Evolutionary conservation across 2,113 vertebrate genomes (phyloP).

Genomic region (Gnathonemus longibarbis): DNA sequence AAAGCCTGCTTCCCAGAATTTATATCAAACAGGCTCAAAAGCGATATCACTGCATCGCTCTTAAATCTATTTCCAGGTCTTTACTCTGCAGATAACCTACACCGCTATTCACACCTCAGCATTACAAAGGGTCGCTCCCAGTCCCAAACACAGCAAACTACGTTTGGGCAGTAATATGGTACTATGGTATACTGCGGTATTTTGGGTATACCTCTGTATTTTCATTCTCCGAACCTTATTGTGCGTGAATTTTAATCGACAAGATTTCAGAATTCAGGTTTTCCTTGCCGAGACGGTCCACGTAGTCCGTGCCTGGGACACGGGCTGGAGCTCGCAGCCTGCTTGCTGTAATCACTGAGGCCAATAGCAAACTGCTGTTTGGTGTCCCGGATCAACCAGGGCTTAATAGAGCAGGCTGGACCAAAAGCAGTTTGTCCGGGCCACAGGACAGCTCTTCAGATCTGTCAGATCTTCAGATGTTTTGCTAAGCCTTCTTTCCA

Average conservation of each 20-base stretch:
- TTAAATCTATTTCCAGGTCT: neutral
- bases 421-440: neutral
- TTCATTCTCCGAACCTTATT: neutral
- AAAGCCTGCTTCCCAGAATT: neutral
- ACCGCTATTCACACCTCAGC: neutral
- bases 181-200: neutral
- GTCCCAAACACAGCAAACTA: neutral
- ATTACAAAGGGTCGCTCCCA: neutral
- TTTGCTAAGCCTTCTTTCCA: neutral
- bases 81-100: neutral
- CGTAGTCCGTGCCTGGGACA: neutral
- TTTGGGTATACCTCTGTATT: neutral
- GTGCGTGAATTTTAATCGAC: neutral
- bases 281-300: neutral
- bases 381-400: neutral
- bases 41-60: neutral
- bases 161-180: neutral
- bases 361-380: neutral
- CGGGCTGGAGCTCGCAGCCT: neutral
- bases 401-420: neutral
- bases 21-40: neutral
- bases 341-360: neutral
- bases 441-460: neutral
- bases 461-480: neutral
- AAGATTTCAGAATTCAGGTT: neutral